Percentiles rank a stretch among this genome's conserved stretches.
These are phyloP conservation scores for Helicoverpa armigera DNA, from an alignment of 1,140 invertebrate species.

Conservation along the genomic window DNA sequence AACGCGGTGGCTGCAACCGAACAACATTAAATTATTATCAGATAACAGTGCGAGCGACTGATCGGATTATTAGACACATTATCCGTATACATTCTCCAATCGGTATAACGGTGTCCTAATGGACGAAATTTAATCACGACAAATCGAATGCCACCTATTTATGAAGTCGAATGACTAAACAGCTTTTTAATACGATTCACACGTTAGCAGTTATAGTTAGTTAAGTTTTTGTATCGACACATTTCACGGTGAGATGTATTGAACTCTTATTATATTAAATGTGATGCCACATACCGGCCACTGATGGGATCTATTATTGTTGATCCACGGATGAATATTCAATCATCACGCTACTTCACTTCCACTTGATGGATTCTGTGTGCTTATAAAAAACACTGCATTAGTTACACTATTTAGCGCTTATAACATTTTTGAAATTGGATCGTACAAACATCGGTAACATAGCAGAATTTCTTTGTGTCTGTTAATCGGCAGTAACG, in stretches of 20 bases:
- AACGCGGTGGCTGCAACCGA: not conserved
- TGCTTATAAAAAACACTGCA: conserved; percentile 68
- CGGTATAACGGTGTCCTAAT: conserved; percentile 82
- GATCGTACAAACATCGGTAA: conserved; percentile 45
- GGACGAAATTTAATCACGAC: conserved; percentile 86
- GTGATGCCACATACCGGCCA: conserved; percentile 82
- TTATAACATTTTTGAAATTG: conserved; percentile 51
- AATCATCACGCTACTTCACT: conserved; percentile 79
- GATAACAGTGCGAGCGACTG: conserved; percentile 65
- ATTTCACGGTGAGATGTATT: conserved; percentile 86
- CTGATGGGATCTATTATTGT: conserved; percentile 85
- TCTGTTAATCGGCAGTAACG: conserved; percentile 18
- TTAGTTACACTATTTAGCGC: conserved; percentile 64
- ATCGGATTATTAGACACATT: conserved; percentile 82
- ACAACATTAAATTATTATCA: conserved; percentile 59
- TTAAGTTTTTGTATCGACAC: conserved; percentile 85
- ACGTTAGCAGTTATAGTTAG: conserved; percentile 85
- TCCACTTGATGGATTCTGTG: conserved; percentile 65
- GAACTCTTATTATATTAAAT: conserved; percentile 86
- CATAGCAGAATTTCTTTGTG: conserved; percentile 28
- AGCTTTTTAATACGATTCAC: conserved; percentile 87
- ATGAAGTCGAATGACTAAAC: conserved; percentile 85
- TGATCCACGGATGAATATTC: conserved; percentile 85
- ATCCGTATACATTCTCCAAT: conserved; percentile 77
- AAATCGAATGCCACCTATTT: conserved; percentile 85